Conservation (phyloP, 2,888 invertebrate genomes). For the Eledone cirrhosa region DNA sequence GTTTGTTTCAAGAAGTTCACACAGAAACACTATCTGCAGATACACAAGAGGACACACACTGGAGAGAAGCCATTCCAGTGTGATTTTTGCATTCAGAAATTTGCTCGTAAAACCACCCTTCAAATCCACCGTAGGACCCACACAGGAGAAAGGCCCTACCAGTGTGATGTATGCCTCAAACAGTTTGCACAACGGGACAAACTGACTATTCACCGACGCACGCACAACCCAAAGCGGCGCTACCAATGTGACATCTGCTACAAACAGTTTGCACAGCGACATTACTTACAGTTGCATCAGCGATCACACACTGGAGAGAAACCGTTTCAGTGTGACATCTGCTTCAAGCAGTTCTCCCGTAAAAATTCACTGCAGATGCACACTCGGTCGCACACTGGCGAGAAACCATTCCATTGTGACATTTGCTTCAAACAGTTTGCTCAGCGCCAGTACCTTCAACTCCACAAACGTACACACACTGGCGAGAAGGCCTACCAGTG, state of each 20-base stretch:
- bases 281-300: not conserved
- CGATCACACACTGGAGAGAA: conserved; percentile 16
- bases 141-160: not conserved
- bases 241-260: conserved; percentile 1
- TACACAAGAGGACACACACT: conserved; percentile 15
- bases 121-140: conserved; percentile 11
- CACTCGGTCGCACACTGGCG: not conserved
- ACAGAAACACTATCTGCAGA: not conserved
- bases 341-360: conserved; percentile 19
- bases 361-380: conserved; percentile 20
- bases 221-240: not conserved
- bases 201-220: conserved; percentile 10
- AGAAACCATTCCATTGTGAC: conserved; percentile 9
- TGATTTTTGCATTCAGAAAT: conserved; percentile 16
- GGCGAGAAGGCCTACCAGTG: conserved; percentile 20
- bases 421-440: conserved; percentile 16
- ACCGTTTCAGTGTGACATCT: conserved; percentile 9
- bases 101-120: conserved; percentile 11
- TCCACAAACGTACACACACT: conserved; percentile 1
- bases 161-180: not conserved
- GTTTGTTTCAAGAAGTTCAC: conserved; percentile 20
- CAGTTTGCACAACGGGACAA: conserved; percentile 11
- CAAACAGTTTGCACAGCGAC: not conserved
- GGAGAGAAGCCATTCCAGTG: conserved; percentile 15
- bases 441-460: conserved; percentile 10